Evolutionary conservation across 2,797 vertebrate genomes (phyloP).

Genomic region (Morus bassanus): DNA sequence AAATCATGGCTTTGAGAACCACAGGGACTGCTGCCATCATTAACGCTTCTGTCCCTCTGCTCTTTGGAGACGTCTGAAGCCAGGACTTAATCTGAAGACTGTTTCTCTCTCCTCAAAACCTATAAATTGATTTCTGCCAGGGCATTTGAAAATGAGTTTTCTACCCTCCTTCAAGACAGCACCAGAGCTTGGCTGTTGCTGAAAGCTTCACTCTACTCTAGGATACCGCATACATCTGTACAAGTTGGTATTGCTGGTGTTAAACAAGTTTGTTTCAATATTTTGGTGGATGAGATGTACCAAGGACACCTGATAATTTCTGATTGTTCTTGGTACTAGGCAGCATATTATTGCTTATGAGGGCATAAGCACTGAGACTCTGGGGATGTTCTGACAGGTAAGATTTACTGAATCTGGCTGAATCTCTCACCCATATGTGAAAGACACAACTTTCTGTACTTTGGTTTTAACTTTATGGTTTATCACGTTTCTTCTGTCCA

Average conservation of each 20-base stretch:
- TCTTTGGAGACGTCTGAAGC: not conserved
- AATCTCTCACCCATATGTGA: not conserved
- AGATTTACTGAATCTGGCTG: not conserved
- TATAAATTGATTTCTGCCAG: not conserved
- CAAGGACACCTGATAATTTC: not conserved
- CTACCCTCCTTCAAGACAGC: not conserved
- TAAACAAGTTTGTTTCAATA: not conserved
- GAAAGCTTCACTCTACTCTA: not conserved
- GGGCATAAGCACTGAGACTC: not conserved
- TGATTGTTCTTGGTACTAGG: not conserved
- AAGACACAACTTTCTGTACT: not conserved
- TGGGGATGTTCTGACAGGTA: not conserved
- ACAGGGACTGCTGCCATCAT: not conserved
- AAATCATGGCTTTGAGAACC: not conserved
- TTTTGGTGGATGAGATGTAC: not conserved
- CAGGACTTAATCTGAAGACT: not conserved
- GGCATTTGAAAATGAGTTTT: not conserved
- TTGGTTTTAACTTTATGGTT: not conserved
- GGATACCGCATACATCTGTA: not conserved
- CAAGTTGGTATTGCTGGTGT: not conserved
- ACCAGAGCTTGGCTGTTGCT: not conserved
- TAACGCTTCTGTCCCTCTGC: not conserved
- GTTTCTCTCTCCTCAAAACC: not conserved
- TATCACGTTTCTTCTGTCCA: not conserved
- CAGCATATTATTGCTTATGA: not conserved